These are phyloP conservation scores for Trichonephila clavata DNA, from an alignment of 1,140 invertebrate genomes.

Conservation along the genomic window DNA sequence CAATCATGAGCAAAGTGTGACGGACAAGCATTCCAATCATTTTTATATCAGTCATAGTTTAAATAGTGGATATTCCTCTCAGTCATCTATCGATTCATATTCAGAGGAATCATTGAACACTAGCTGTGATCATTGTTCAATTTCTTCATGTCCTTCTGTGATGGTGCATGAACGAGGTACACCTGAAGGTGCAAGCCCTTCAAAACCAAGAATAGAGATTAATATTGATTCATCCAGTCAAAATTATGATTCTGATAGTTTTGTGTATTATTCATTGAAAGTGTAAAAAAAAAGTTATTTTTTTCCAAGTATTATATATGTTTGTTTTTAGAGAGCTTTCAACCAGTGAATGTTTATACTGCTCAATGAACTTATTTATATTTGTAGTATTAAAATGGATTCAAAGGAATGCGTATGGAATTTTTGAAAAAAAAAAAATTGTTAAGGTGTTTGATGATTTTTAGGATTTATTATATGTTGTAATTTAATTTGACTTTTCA, in stretches of 20 bases:
- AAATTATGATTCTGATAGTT: conserved; percentile 39
- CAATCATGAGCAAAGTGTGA: neutral
- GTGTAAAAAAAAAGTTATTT: neutral
- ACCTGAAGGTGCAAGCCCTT: conserved; percentile 72
- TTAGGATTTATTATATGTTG: neutral
- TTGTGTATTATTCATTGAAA: conserved; percentile 71
- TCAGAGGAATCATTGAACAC: conserved; percentile 18
- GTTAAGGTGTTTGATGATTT: neutral
- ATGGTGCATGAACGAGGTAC: conserved; percentile 52
- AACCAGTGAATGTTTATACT: conserved; percentile 6
- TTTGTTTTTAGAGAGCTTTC: conserved; percentile 26
- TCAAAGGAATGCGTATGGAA: neutral
- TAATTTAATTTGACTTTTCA: neutral
- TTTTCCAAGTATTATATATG: conserved; percentile 32
- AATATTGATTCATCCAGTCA: neutral
- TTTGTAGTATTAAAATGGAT: neutral
- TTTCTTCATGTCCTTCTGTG: conserved; percentile 67
- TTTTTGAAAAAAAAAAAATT: neutral
- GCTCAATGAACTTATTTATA: conserved; percentile 45
- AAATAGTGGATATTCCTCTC: conserved; percentile 31
- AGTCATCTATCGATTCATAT: conserved; percentile 41
- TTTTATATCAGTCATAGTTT: conserved; percentile 55
- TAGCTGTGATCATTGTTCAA: conserved; percentile 65
- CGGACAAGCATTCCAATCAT: neutral
- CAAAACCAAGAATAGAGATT: conserved; percentile 6